phyloP scores from a whole-genome alignment of 2,113 vertebrate species.

The Miniopterus natalensis region DNA sequence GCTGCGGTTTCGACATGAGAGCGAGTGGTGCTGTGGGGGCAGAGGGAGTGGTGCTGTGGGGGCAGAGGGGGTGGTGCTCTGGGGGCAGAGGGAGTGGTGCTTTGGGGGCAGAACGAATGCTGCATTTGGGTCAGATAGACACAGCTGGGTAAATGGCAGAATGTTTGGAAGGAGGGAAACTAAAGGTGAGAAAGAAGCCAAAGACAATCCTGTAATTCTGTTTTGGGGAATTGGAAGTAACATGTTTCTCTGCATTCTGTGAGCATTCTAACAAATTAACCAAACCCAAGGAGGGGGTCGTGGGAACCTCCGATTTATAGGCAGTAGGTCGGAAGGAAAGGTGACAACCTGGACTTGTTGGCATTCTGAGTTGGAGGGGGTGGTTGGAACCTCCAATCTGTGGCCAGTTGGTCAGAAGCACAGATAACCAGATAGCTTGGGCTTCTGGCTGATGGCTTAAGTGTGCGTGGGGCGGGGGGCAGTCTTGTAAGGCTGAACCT shows the following conservation, averaged over 20 bases:
- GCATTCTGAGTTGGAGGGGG: not conserved
- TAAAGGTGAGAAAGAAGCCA: not conserved
- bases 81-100: not conserved
- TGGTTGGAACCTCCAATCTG: not conserved
- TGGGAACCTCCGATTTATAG: not conserved
- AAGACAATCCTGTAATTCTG: not conserved
- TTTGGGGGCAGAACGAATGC: accelerated
- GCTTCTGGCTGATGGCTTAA: too few relatives aligned
- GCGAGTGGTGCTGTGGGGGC: not conserved
- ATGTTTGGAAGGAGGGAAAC: not conserved
- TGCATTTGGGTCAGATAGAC: not conserved
- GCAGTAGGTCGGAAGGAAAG: not conserved
- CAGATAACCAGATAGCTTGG: not conserved
- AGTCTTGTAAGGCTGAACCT: not conserved
- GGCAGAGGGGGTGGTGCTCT: too few relatives aligned
- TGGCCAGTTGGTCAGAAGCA: not conserved
- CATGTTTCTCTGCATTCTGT: not conserved
- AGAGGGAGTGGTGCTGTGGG: too few relatives aligned
- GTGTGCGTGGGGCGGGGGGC: not conserved
- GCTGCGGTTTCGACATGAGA: too few relatives aligned
- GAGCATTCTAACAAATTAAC: not conserved
- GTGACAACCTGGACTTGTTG: not conserved
- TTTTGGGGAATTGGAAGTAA: not conserved
- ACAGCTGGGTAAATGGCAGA: not conserved
- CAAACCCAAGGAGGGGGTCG: not conserved